Evolutionary conservation across 2,113 vertebrate species (phyloP).

Genomic region (Campylomormyrus numenius): DNA sequence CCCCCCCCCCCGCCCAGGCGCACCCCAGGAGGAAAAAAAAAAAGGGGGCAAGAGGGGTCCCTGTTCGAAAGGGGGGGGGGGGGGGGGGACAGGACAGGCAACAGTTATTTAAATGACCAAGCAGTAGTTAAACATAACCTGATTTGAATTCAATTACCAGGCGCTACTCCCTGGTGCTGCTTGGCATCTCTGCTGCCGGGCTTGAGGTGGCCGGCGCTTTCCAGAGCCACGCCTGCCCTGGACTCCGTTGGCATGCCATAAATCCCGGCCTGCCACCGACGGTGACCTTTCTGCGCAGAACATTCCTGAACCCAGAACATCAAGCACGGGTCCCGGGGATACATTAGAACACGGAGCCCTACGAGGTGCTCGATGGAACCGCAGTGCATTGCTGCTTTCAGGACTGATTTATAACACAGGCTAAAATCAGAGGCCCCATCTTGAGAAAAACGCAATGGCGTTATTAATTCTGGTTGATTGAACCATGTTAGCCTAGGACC

Average conservation of each 20-base stretch:
- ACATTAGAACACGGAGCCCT: background rate
- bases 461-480: background rate
- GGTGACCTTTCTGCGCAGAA: background rate
- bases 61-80: constrained; percentile 39
- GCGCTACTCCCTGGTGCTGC: background rate
- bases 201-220: background rate
- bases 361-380: background rate
- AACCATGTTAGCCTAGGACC: too few relatives aligned
- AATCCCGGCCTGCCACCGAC: background rate
- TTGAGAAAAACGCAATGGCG: background rate
- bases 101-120: constrained; percentile 19
- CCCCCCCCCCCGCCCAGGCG: background rate
- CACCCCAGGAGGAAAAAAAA: constrained; percentile 31
- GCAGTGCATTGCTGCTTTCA: background rate
- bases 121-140: background rate
- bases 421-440: too few relatives aligned
- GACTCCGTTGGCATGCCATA: background rate
- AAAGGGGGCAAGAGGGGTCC: constrained; percentile 35
- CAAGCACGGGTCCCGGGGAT: background rate
- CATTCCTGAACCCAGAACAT: background rate
- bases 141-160: constrained; percentile 28
- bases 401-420: background rate
- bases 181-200: background rate
- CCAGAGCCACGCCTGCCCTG: background rate
- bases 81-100: constrained; percentile 27